Conservation (phyloP, 2,888 invertebrate species). For the Drosophila anomelani region DNA sequence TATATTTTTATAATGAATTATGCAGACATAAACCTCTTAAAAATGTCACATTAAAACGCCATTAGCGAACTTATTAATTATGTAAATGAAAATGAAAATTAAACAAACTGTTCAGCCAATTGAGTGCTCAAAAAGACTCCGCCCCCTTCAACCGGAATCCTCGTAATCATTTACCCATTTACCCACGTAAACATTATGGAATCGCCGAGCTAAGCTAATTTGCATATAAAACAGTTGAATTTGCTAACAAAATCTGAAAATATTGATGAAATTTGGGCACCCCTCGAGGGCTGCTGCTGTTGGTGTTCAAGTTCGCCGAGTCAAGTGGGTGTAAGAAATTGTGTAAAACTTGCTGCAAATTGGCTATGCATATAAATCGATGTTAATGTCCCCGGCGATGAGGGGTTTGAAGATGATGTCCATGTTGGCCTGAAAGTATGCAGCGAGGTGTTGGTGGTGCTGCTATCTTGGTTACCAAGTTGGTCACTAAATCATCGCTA, state of each 20-base stretch:
- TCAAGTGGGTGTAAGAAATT: slow-evolving; percentile 85
- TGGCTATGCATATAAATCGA: slow-evolving; percentile 85
- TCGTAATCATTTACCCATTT: slow-evolving; percentile 79
- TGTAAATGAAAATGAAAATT: slow-evolving; percentile 62
- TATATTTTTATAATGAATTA: not conserved
- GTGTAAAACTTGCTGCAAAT: slow-evolving; percentile 84
- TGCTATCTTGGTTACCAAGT: slow-evolving; percentile 8
- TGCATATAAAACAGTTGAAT: slow-evolving; percentile 84
- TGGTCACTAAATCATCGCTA: slow-evolving; percentile 40
- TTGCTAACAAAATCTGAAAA: slow-evolving; percentile 70
- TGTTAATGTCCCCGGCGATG: slow-evolving; percentile 76
- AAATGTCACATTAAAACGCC: slow-evolving; percentile 29
- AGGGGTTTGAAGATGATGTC: slow-evolving; percentile 17
- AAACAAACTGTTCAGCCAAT: slow-evolving; percentile 53
- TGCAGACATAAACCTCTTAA: not conserved
- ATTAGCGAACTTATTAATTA: slow-evolving; percentile 58
- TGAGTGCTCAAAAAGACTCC: slow-evolving; percentile 46
- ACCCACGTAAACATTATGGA: slow-evolving; percentile 69
- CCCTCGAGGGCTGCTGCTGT: slow-evolving; percentile 42
- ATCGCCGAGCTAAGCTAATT: slow-evolving; percentile 80
- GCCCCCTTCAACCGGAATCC: not conserved
- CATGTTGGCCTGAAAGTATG: slow-evolving; percentile 60
- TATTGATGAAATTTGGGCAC: slow-evolving; percentile 78
- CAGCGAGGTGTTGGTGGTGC: slow-evolving; percentile 12
- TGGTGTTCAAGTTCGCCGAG: slow-evolving; percentile 56